Percentiles rank a stretch among this genome's conserved stretches.
phyloP scores from a whole-genome alignment of 2,113 vertebrate species.

The Macquaria australasica region DNA sequence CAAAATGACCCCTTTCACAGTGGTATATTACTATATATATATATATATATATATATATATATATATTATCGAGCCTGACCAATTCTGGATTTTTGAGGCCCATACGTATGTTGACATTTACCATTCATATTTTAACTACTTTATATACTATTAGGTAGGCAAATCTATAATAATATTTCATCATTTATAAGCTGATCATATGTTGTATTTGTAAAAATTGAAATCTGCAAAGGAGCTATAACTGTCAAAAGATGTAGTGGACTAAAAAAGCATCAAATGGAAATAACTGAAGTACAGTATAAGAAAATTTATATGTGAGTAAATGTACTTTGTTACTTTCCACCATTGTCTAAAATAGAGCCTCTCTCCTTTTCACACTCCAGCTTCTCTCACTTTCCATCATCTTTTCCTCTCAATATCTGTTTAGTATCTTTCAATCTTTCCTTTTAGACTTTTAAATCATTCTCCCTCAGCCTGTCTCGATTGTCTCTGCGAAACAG shows the following conservation, averaged over 20 bases:
- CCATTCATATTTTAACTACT: no score
- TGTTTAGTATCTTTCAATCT: conserved; percentile 41
- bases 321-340: background rate
- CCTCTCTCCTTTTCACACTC: conserved; percentile 10
- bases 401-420: conserved; percentile 51
- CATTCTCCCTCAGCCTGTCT: conserved; percentile 21
- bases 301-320: background rate
- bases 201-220: background rate
- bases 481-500: conserved; percentile 68
- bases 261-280: background rate
- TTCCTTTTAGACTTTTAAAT: conserved; percentile 50
- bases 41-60: no score
- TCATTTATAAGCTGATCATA: background rate
- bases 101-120: no score
- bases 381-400: conserved; percentile 15
- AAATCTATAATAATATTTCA: background rate
- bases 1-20: no score
- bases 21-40: no score
- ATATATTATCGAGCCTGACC: no score
- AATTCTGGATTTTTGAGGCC: no score
- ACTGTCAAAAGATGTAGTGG: background rate
- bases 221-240: background rate
- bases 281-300: background rate
- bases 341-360: background rate
- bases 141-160: no score